These are phyloP conservation scores for Platyrinchus mystaceus DNA, from an alignment of 2,797 vertebrate genomes.

Conservation along the genomic window DNA sequence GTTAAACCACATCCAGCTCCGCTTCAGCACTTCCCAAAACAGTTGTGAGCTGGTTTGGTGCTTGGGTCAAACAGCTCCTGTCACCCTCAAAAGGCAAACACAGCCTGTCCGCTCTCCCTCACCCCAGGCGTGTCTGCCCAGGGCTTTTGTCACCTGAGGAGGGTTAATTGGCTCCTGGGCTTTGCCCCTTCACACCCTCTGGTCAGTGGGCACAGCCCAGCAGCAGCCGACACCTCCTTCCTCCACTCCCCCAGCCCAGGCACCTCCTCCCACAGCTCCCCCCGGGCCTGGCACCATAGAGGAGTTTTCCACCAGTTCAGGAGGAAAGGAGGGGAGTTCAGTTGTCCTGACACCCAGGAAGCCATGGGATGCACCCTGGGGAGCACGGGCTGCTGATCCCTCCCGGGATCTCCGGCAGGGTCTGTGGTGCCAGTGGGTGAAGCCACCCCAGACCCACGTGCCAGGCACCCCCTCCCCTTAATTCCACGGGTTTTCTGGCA, in stretches of 20 bases:
- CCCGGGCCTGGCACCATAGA: background rate
- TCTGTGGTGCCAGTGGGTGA: background rate
- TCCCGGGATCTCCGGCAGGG: background rate
- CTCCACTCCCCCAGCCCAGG: background rate
- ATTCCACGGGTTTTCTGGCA: background rate
- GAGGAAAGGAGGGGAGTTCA: background rate
- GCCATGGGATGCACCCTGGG: rapidly evolving
- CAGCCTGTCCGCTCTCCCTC: background rate
- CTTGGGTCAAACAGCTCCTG: background rate
- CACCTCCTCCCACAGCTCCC: background rate
- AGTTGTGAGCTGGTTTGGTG: rapidly evolving
- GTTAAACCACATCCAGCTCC: rapidly evolving
- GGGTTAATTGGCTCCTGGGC: background rate
- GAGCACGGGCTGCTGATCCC: rapidly evolving
- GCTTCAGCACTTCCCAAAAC: rapidly evolving
- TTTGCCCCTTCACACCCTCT: background rate
- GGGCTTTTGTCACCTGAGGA: background rate
- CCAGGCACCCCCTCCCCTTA: no score
- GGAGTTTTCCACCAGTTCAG: background rate
- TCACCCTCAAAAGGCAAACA: no score
- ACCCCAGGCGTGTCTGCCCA: background rate
- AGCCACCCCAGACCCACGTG: background rate
- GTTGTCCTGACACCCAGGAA: background rate
- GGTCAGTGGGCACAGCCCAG: background rate
- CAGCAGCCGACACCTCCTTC: background rate